Base-by-base conservation (phyloP, 2,888 invertebrate species). In the Dasypogon diadema region DNA sequence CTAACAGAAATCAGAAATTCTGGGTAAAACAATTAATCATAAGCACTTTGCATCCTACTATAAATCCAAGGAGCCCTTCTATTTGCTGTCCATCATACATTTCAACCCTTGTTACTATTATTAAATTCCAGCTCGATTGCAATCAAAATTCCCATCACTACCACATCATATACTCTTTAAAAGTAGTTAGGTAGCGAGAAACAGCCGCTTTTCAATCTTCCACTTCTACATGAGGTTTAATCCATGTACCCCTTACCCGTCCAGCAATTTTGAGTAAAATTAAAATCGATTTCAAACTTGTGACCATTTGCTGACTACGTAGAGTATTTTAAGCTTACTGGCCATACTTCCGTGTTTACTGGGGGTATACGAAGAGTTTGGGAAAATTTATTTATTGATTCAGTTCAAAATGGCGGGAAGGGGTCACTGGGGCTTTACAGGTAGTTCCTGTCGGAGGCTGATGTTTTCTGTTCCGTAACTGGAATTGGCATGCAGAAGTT, bases 271-370 rank as follows among this genome's bases (percentile, higher is more conserved):
- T 22, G 14, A 22, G 22, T 10, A 51, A 26, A 68, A 68, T 68
- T 68, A 51, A 68, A 68, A 68, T 51, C 68, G 51, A 68, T 68
- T 26, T 51, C 14, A 51, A 68, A 68, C 68, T 68, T 68, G 68
- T 51, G 51, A 68, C 68, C 48, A 68, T 68, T 68, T 26, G 26
- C 48, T 68, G 51, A 68, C 18, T 51, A 16, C 8, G 51, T 51
- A 51, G 51, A 68, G 51, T 8, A 14, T 12, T n/a, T 14, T 18
- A 12, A 26, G 26, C 12, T 30, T 48, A 68, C 48, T 21, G 46
- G 30, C 8, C 16, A 26, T 34, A 10, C 21, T 14, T 42, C n/a
- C 37, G 22, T 10, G 14, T 21, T 42, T 42, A 42, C 63, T 42
- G n/a, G n/a, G n/a, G n/a, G n/a, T n/a, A 34, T 42, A 3, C 10